Evolutionary conservation across 2,888 invertebrate genomes (phyloP).

Genomic region (Polymixis lichenea): DNA sequence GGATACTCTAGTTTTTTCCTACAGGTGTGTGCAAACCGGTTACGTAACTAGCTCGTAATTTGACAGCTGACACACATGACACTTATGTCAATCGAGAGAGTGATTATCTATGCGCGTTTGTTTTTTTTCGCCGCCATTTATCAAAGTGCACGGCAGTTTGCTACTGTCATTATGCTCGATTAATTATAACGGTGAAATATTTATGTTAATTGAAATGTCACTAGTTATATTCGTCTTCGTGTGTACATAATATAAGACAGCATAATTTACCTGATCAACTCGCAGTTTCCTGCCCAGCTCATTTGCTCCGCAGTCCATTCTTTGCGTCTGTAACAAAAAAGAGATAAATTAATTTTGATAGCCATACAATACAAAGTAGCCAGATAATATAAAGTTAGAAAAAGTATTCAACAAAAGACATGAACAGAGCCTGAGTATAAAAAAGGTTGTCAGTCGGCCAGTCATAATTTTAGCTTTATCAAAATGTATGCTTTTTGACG

Average conservation of each 20-base stretch:
- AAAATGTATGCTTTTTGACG: neutral
- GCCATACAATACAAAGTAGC: neutral
- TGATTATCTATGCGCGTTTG: slow-evolving; percentile 50
- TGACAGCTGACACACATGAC: slow-evolving; percentile 80
- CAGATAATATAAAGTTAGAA: neutral
- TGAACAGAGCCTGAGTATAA: neutral
- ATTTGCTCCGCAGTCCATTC: slow-evolving; percentile 87
- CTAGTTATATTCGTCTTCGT: slow-evolving; percentile 15
- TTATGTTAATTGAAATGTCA: slow-evolving; percentile 49
- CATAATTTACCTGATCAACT: slow-evolving; percentile 83
- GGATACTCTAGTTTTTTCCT: slow-evolving; percentile 64
- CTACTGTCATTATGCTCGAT: slow-evolving; percentile 48
- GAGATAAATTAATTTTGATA: slow-evolving; percentile 26
- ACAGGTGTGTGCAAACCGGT: slow-evolving; percentile 77
- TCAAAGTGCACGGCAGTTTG: slow-evolving; percentile 46
- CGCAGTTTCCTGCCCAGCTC: slow-evolving; percentile 87
- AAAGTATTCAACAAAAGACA: slow-evolving; percentile 1
- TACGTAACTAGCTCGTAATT: slow-evolving; percentile 71
- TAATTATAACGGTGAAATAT: slow-evolving; percentile 52
- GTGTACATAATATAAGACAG: neutral
- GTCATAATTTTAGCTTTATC: slow-evolving; percentile 9
- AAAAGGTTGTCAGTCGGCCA: neutral
- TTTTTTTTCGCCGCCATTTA: slow-evolving; percentile 50
- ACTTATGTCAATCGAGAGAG: slow-evolving; percentile 68
- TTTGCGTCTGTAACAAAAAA: slow-evolving; percentile 86